Conservation (phyloP, 2,888 invertebrate species). For the Acanthacorydalis orientalis region DNA sequence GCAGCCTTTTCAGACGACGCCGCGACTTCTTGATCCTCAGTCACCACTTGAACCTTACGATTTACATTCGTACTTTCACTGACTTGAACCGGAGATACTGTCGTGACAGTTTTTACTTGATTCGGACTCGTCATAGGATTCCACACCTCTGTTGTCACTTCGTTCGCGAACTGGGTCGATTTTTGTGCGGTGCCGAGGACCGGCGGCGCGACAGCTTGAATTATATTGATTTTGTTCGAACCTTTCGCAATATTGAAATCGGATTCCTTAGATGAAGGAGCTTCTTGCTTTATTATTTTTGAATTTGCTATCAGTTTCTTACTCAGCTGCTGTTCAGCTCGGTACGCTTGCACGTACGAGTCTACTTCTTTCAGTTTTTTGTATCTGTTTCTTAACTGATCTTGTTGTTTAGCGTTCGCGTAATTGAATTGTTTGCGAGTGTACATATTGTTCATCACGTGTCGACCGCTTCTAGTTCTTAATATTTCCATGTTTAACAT, state of each 20-base stretch:
- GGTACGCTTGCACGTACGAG: constrained; percentile 5
- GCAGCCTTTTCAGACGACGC: background rate
- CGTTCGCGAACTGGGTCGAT: constrained; percentile 1
- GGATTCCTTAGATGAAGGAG: background rate
- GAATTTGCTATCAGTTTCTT: background rate
- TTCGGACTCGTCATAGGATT: background rate
- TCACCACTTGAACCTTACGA: constrained; percentile 3
- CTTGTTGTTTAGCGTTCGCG: constrained; percentile 16
- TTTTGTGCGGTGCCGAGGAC: background rate
- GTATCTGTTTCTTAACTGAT: constrained; percentile 18
- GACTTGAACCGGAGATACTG: background rate
- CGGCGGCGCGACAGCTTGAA: background rate
- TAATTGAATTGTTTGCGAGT: constrained; percentile 13
- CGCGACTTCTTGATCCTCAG: constrained; percentile 5
- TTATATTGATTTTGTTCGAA: too few relatives aligned
- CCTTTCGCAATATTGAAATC: too few relatives aligned
- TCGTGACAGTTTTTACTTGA: background rate
- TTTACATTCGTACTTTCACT: background rate
- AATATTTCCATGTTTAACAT: constrained; percentile 8
- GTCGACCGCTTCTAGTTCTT: constrained; percentile 9
- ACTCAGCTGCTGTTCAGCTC: background rate
- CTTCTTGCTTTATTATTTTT: background rate
- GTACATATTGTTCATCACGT: constrained; percentile 5
- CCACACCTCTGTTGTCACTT: background rate
- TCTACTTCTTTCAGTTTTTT: constrained; percentile 20